Conservation (phyloP, 2,113 vertebrate genomes). For the Butastur rufipennis region DNA sequence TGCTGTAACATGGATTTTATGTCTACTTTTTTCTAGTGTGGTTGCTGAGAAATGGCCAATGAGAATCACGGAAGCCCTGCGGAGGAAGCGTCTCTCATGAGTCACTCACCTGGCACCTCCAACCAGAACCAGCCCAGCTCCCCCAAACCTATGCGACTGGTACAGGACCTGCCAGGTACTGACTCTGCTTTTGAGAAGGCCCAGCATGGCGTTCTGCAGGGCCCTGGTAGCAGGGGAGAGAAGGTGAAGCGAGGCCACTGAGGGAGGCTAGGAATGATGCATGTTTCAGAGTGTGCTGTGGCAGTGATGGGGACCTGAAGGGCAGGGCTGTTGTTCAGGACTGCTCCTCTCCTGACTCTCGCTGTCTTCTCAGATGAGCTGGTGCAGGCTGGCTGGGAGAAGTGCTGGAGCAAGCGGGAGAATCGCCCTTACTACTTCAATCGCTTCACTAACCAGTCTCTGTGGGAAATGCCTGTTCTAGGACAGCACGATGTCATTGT, state of each 20-base stretch:
- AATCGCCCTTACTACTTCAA: slow-evolving; percentile 97
- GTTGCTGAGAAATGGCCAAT: slow-evolving; percentile 90
- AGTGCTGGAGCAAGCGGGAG: slow-evolving; percentile 98
- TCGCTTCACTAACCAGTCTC: slow-evolving; percentile 96
- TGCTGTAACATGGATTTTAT: neutral
- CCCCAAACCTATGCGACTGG: slow-evolving; percentile 85
- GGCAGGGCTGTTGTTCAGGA: neutral
- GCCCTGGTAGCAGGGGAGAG: neutral
- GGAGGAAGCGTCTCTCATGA: slow-evolving; percentile 83
- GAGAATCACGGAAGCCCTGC: slow-evolving; percentile 89
- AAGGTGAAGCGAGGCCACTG: accelerated
- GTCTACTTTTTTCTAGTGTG: slow-evolving; percentile 56
- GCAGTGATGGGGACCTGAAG: neutral
- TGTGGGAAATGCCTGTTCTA: slow-evolving; percentile 96
- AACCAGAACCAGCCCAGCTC: slow-evolving; percentile 87
- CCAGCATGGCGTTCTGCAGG: neutral
- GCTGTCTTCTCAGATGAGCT: slow-evolving; percentile 83
- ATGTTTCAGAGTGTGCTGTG: neutral
- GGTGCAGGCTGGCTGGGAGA: slow-evolving; percentile 96
- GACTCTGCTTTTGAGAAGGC: accelerated
- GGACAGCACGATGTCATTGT: slow-evolving; percentile 98
- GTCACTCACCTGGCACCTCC: slow-evolving; percentile 85
- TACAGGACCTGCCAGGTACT: slow-evolving; percentile 93
- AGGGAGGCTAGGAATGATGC: neutral
- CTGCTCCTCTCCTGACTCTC: neutral